A percentile compares a stretch with the other conserved stretches of the same genome.
These are phyloP conservation scores for Eupithecia vulgata DNA, from an alignment of 2,888 invertebrate species.

Conservation along the genomic window DNA sequence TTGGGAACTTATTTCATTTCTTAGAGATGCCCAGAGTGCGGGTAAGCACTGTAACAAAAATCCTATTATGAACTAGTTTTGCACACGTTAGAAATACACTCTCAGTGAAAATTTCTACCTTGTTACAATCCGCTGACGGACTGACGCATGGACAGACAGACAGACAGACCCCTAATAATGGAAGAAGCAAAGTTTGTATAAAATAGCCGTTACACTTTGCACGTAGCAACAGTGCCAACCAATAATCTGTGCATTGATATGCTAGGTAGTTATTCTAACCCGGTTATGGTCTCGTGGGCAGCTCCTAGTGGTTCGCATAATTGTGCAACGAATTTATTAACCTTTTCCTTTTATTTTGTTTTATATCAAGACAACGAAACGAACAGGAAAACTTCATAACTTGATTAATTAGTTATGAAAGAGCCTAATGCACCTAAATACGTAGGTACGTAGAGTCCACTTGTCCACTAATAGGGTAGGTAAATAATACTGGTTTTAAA, in stretches of 20 bases:
- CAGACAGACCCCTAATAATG: too few species aligned
- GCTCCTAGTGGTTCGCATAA: slow-evolving; percentile 30
- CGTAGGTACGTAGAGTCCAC: not conserved
- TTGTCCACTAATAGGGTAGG: not conserved
- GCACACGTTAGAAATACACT: not conserved
- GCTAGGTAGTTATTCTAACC: slow-evolving; percentile 39
- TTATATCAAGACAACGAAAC: not conserved
- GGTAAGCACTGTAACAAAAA: too few species aligned
- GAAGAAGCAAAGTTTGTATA: too few species aligned
- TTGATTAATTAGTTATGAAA: not conserved
- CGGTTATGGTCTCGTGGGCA: slow-evolving; percentile 64
- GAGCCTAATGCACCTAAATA: not conserved
- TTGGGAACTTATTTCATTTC: too few species aligned
- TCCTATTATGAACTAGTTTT: too few species aligned
- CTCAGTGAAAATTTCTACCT: not conserved
- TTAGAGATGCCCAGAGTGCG: too few species aligned
- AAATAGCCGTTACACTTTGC: not conserved
- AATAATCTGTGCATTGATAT: slow-evolving; percentile 14
- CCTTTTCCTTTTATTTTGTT: slow-evolving; percentile 6
- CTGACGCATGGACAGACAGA: too few species aligned
- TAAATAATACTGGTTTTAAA: not conserved
- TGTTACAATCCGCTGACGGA: too few species aligned
- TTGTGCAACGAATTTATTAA: slow-evolving; percentile 10
- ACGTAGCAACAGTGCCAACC: not conserved
- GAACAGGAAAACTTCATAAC: not conserved